Conservation (phyloP, 1,140 invertebrate species). For the Ephestia elutella region DNA sequence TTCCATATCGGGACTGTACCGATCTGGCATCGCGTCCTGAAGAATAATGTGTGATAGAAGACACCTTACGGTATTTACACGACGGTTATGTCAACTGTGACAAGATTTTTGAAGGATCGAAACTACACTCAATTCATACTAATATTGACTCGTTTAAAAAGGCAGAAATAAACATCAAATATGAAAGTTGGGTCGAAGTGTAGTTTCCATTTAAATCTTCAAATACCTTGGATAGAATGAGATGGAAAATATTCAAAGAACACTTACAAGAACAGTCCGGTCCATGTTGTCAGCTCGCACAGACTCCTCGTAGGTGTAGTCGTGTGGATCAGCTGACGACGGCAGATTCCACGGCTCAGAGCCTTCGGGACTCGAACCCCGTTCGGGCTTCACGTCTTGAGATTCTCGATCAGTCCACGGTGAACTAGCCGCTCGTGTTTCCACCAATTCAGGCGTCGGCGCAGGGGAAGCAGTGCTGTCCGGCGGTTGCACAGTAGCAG, state of each 20-base stretch:
- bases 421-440: constrained; percentile 44
- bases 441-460: constrained; percentile 43
- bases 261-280: constrained; percentile 64
- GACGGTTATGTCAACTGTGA: neutral
- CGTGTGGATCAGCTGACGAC: constrained; percentile 38
- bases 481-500: constrained; percentile 39
- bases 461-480: constrained; percentile 46
- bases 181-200: no score
- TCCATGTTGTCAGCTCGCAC: constrained; percentile 57
- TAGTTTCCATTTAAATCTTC: neutral
- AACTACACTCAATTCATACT: no score
- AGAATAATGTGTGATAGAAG: constrained; percentile 61
- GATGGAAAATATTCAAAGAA: constrained; percentile 10
- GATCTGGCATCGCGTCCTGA: constrained; percentile 69
- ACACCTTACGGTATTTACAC: neutral
- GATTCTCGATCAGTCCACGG: constrained; percentile 49
- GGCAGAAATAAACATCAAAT: no score
- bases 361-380: constrained; percentile 48
- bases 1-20: constrained; percentile 72
- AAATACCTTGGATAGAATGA: neutral
- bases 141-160: no score
- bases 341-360: constrained; percentile 53
- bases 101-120: neutral
- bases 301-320: constrained; percentile 64
- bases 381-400: constrained; percentile 50